Evolutionary conservation across 2,888 invertebrate genomes (phyloP).

Genomic region (Watsonalla binaria): DNA sequence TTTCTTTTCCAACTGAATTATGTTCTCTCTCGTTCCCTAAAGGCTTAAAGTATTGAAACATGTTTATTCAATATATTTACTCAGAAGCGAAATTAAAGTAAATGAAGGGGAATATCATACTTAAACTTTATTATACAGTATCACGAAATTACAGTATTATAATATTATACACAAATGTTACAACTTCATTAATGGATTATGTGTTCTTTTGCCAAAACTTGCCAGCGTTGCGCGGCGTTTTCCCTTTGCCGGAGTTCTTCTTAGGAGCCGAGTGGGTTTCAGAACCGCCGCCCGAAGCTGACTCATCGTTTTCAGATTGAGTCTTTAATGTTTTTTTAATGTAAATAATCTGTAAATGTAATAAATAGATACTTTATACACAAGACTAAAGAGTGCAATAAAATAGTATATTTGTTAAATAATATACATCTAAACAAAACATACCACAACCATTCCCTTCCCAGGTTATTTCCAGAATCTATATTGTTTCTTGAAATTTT

Average conservation of each 20-base stretch:
- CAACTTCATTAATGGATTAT: conserved; percentile 29
- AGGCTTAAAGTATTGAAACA: too few species aligned
- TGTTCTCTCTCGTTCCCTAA: too few species aligned
- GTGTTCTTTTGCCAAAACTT: conserved; percentile 84
- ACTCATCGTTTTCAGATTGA: conserved; percentile 92
- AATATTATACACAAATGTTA: conserved; percentile 8
- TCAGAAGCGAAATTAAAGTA: neutral
- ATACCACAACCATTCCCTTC: too few species aligned
- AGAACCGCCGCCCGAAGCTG: conserved; percentile 84
- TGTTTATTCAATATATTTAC: too few species aligned
- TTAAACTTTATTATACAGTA: conserved; percentile 30
- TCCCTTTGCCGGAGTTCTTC: conserved; percentile 88
- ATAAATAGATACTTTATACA: neutral
- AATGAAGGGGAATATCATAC: conserved; percentile 3
- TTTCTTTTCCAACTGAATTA: too few species aligned
- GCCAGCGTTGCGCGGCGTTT: conserved; percentile 81
- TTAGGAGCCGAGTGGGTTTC: conserved; percentile 74
- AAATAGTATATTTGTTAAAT: neutral
- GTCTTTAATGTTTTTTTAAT: conserved; percentile 93
- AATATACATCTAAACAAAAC: too few species aligned
- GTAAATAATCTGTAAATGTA: conserved; percentile 83
- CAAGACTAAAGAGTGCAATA: too few species aligned
- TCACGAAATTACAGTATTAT: conserved; percentile 15
- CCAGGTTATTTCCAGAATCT: too few species aligned
- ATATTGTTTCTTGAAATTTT: too few species aligned